Base-by-base conservation (phyloP, 2,797 vertebrate species). In the Sphenodon punctatus region DNA sequence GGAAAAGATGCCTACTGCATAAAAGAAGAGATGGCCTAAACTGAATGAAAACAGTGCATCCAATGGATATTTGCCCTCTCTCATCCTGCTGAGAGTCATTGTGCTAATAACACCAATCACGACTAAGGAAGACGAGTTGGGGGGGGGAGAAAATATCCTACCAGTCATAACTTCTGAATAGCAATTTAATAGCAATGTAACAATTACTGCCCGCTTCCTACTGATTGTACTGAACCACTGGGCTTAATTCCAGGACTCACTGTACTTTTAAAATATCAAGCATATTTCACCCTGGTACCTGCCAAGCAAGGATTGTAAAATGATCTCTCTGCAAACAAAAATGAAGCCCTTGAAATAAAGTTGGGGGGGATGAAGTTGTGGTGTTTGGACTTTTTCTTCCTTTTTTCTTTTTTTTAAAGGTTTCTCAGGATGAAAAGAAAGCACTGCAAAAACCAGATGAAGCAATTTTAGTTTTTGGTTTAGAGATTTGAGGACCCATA, bases 201-300 rank as follows among this genome's bases (percentile, higher is more conserved):
- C 68, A 38, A 36, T 86, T 82, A 55, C 80, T 49, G 84, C 67
- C 65, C 66, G 3, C 69, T n/a, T 73, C 23, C 8, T 55, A 13
- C 8, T 27, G 42, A 77, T n/a, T 17, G 10, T 38, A 17, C 58
- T 34, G 25, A 64, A 64, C 53, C 65, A 51, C 67, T 64, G 48
- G 61, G 60, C 46, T 86, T 76, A 60, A 90, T 90, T 80, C 86
- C 41, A 77, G 48, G 65, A 72, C n/a, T 85, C 42, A n/a, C 45
- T 60, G 14, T 73, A 23, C 30, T 75, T 90, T 48, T 36, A 15
- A 68, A 88, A 67, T 69, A 67, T 11, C 34, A 59, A 63, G 4
- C 2, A 2, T 45, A 7, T 76, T 82, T 88, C 67, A 32, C 41
- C 11, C 13, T 51, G 25, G n/a, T 74, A 4, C 27, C 34, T 46